Base-by-base conservation (phyloP, 2,888 invertebrate genomes). In the Adela reaumurella region DNA sequence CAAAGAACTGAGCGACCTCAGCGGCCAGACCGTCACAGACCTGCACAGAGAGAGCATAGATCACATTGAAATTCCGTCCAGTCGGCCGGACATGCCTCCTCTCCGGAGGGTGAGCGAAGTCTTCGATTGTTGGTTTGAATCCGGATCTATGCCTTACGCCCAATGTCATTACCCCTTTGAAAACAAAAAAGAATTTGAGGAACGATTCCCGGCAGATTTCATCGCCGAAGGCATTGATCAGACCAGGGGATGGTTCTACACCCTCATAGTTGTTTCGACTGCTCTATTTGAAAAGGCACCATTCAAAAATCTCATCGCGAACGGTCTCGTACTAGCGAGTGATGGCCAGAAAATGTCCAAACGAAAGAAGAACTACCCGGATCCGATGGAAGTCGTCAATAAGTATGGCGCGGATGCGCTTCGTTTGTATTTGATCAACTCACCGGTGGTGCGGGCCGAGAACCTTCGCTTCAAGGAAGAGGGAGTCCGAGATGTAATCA, bases 311-410 rank as follows among this genome's bases (percentile, higher is more conserved):
- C 83, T 99, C 43, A 94, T 99, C 56, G 95, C 90, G 17, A 98
- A 96, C 68, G 99, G 99, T 1, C 81, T 99, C 50, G 91, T 99
- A 0, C 77, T 99, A 51, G 98, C 97, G n/a, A 70, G 90, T 29
- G 98, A 99, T 80, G 99, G 99, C 0, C 95, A 97, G 66, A 99
- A 99, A 73, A 99, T 99, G 99, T 97, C 97, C 0, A 99, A 99
- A 68, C 84, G 98, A 20, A 97, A 97, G 76, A 95, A 97, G 70
- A 99, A 99, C 67, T 99, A 97, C 70, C 99, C 99, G 0, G 97
- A 99, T 79, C 98, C 99, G 1, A 80, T 95, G 74, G 89, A 92
- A 59, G 84, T 97, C 16, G 89, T 95, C 0, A 73, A 87, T 46
- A 95, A 96, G 67, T 97, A 93, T 68, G 98, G 99, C 1, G 97